Base-by-base conservation (phyloP, 2,888 invertebrate genomes). In the Pachydiplax longipennis region DNA sequence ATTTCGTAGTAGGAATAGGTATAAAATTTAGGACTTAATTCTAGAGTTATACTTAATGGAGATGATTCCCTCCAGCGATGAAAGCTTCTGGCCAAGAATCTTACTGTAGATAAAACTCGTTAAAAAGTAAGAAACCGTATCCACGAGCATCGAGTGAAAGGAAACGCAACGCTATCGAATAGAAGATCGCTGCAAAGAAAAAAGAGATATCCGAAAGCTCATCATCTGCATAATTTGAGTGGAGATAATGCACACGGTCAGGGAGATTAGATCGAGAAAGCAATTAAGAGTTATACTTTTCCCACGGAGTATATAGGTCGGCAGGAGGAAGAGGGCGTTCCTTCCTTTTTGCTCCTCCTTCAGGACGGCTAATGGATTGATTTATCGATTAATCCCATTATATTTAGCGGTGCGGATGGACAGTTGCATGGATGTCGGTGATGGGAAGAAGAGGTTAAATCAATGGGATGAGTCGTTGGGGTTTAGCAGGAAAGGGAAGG, bases 281-380 rank as follows among this genome's bases (percentile, higher is more conserved):
- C 73, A 73, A 73, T 73, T 73, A 73, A 73, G 73, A 73, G 13
- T 25, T 65, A 73, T 73, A 73, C 31, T 73, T 73, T 31, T 73
- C 31, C 31, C 31, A 31, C 31, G 25, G 31, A 31, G 73, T 31
- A 73, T 73, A 73, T 73, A 73, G 73, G 73, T 73, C 73, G 73
- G 73, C 3, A 73, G 73, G 73, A 73, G 31, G 35, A 83, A 53
- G 53, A 53, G 35, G 83, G 83, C 25, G 12, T 15, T 25, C 31
- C 18, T 22, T 58, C 83, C 31, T 44, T 53, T 15, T 48, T 3
- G 25, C 15, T 25, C 25, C 13, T 40, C 37, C 18, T 35, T 13
- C 37, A 35, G 44, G 6, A 44, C 53, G 61, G 87, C 61, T 87
- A 87, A 87, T 87, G 87, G 87, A 87, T 87, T 87, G 87, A 37